Evolutionary conservation across 2,113 vertebrate genomes (phyloP).

Genomic region (Gallinago paraguaiae): DNA sequence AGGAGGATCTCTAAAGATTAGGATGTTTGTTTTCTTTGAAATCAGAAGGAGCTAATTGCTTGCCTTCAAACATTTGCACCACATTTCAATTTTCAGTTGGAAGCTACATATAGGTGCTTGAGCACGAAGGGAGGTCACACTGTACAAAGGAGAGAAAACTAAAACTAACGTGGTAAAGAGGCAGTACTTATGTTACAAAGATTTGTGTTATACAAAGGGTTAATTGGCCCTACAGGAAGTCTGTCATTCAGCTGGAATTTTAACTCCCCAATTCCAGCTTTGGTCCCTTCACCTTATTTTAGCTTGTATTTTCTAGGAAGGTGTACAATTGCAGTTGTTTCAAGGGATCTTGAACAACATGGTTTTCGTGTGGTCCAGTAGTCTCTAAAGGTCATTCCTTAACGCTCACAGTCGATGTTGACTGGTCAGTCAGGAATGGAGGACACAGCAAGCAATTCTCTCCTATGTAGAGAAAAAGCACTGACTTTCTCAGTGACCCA

Average conservation of each 20-base stretch:
- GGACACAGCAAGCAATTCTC: background rate
- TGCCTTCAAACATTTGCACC: background rate
- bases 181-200: background rate
- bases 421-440: background rate
- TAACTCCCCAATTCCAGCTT: background rate
- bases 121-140: background rate
- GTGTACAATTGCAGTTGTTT: background rate
- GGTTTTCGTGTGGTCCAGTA: background rate
- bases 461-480: background rate
- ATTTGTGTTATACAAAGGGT: background rate
- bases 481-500: background rate
- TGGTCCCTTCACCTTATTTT: background rate
- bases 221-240: background rate
- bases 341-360: background rate
- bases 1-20: background rate
- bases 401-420: background rate
- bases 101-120: background rate
- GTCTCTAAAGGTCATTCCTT: background rate
- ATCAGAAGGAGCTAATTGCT: background rate
- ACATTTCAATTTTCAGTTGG: background rate
- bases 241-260: background rate
- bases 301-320: background rate
- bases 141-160: background rate
- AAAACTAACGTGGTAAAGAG: background rate
- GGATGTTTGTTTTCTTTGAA: background rate